Evolutionary conservation across 2,888 invertebrate species (phyloP), one percentile per base, ranked within the genome.

Genomic region (Drosophila multiciliata): DNA sequence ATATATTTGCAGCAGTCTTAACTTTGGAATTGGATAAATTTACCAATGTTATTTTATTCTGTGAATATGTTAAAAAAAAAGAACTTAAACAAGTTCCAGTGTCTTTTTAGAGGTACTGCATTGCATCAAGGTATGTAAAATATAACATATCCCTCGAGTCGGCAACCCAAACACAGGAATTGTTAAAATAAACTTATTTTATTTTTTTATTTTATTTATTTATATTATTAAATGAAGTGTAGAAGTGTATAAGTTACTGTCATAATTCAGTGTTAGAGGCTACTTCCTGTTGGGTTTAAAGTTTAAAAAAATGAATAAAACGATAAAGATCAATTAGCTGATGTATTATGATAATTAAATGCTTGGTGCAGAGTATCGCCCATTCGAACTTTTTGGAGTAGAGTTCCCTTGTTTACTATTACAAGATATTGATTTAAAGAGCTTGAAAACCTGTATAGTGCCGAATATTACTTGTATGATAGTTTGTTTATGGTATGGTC

Each of bases 401-500:
- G 8, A 48, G 32, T n/a, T 40, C n/a, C 32, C 36, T 12, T 11
- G 42, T n/a, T 42, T 60, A 29, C 15, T 23, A 36, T 33, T 26
- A 48, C n/a, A 59, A 48, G 17, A 59, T 68, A 59, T 75, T 68
- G 54, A 73, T 75, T 68, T 63, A 67, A 57, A 74, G 57, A 73
- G 52, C 50, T 59, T 61, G 42, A 48, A 45, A 9, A 75, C 79
- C 60, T 54, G 60, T 66, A 74, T 68, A 76, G 66, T 71, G 50
- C 72, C 77, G 63, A 70, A 66, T 73, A 73, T 68, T 63, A 60
- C 58, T 64, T 74, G 63, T 67, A 74, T 63, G 66, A 66, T 75
- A 76, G 72, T 82, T 80, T 82, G 81, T 82, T 83, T 78, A 84
- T 82, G 68, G 81, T 69, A 69, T 35, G 64, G 64, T 53, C 68